Base-by-base conservation (phyloP, 2,888 invertebrate species). In the Charanyca ferruginea region DNA sequence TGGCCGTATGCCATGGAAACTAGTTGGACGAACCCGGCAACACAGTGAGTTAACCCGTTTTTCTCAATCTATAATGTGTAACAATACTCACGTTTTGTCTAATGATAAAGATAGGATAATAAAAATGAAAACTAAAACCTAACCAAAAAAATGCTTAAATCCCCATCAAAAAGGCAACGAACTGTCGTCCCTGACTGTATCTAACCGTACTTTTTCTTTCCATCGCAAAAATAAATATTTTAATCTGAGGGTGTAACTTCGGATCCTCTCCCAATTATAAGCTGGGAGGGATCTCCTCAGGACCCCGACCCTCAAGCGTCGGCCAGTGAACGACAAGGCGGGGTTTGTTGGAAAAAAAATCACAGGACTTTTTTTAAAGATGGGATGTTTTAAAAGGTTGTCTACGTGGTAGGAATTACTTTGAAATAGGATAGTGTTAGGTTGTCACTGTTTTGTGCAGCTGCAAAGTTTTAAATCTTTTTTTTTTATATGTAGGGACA, bases 201-300 rank as follows among this genome's bases (percentile, higher is more conserved):
- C 55, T 41, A 65, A 65, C 79, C 64, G 75, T 85, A 87, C 89
- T 89, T 92, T 93, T 93, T 93, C 92, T 93, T 93, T 84, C 87
- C 87, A 87, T 87, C 85, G 89, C 90, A 90, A 93, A 94, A 92
- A 94, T 93, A 93, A 93, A 93, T 93, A 94, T 93, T 92, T 91
- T 93, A 94, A 94, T 93, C 93, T 89, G 87, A 79, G 86, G 86
- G 85, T 78, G 87, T 87, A 89, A 87, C 89, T 90, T 87, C 71
- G 84, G 83, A 83, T 87, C 87, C 89, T 83, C 83, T 87, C 84
- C 89, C 89, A 90, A 90, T 90, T 90, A 91, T 82, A 83, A 83
- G 79, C 79, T 82, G 79, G 83, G 82, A 77, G 74, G 74, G 74
- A 73, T 47, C 67, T 51, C 76, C 79, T 49, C 59, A 42, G 48